Percentiles rank a stretch among this genome's conserved stretches.
phyloP scores from a whole-genome alignment of 2,888 invertebrate genomes.

The Eristalinus aeneus region DNA sequence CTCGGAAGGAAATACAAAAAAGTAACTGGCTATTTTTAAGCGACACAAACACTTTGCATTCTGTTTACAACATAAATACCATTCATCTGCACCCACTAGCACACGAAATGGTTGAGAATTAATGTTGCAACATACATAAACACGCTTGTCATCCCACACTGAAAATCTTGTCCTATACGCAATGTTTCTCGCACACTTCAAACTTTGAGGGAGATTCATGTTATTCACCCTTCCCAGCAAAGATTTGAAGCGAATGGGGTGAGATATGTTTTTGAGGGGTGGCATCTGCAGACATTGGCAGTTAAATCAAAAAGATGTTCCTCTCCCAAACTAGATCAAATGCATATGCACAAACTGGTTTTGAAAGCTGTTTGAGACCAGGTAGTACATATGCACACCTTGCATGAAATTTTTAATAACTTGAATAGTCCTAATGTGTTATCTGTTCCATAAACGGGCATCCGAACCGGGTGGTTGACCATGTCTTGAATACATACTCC shows the following conservation, averaged over 20 bases:
- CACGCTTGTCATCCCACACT: not conserved
- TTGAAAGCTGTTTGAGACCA: not conserved
- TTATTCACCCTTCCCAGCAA: not conserved
- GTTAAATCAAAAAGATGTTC: not conserved
- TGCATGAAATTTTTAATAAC: not conserved
- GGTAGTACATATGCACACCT: not conserved
- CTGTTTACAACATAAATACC: not conserved
- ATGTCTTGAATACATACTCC: not conserved
- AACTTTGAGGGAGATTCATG: not conserved
- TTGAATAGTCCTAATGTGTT: not conserved
- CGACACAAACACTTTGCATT: no score
- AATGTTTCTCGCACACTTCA: not conserved
- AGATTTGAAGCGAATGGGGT: not conserved
- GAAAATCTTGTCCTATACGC: not conserved
- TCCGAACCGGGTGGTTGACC: not conserved
- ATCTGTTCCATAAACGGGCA: not conserved
- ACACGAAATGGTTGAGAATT: not conserved
- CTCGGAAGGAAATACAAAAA: no score
- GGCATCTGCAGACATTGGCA: not conserved
- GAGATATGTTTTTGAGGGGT: not conserved
- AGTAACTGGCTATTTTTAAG: no score
- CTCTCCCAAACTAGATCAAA: not conserved
- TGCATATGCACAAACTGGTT: not conserved
- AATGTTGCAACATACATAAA: not conserved
- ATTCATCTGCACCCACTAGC: not conserved